Evolutionary conservation across 2,797 vertebrate species (phyloP), one percentile per base, ranked within the genome.

Genomic region (Phataginus tetradactyla): DNA sequence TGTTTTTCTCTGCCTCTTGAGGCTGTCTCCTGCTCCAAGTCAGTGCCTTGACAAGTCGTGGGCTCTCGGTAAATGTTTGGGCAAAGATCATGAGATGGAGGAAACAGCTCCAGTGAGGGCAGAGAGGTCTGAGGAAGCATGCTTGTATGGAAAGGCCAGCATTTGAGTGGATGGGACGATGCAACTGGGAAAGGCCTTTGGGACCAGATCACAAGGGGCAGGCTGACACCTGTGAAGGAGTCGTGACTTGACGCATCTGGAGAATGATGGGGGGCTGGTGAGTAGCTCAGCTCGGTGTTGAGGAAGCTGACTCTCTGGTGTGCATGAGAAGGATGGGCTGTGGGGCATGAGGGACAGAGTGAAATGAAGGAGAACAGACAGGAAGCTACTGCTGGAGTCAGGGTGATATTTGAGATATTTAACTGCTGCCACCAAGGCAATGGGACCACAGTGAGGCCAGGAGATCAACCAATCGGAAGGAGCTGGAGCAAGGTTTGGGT

Each of bases 41-140:
- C 27, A 9, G 69, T 12, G 14, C 45, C 64, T 3, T 3, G 17
- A 49, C n/a, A 8, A 0, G 0, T 3, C 37, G 11, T 10, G 55
- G 39, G 15, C 21, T 53, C 25, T 32, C 55, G 15, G 1, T 34
- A 51, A 37, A n/a, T 21, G 21, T 55, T 21, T 34, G 20, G 51
- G n/a, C 18, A 64, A 88, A 75, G 51, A 71, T 14, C n/a, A 0
- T 77, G 37, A 57, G 80, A 29, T n/a, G 42, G 32, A 87, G 63
- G 68, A 42, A 23, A 69, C 17, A 21, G 57, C 45, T 10, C 15
- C 6, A 75, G 37, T 7, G 42, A 61, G 5, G 66, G 37, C 25
- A 75, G 32, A 49, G 74, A 59, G 53, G 49, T 53, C 42, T 32
- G n/a, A 69, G 14, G 72, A 25, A 84, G 27, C 49, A 17, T 1